Percentiles rank a stretch among this genome's conserved stretches.
These are phyloP conservation scores for Prionace glauca DNA, from an alignment of 2,797 vertebrate genomes.

Conservation along the genomic window DNA sequence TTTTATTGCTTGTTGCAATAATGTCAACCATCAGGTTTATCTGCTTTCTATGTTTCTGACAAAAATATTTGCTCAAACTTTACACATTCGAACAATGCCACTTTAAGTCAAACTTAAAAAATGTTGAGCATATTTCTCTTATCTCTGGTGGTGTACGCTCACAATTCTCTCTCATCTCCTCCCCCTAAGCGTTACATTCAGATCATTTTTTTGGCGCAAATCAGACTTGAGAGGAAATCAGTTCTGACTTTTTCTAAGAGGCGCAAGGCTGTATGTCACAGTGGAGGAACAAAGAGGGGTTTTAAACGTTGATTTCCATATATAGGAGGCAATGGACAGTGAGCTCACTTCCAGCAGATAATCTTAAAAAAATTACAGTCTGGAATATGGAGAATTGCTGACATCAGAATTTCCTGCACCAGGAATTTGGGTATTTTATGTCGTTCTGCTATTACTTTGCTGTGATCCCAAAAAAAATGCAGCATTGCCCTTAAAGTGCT, in stretches of 20 bases:
- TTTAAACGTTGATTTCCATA: not conserved
- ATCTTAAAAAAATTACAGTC: not conserved
- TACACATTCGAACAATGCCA: not conserved
- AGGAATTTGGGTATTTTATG: not conserved
- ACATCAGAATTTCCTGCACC: not conserved
- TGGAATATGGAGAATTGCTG: slow-evolving; percentile 7
- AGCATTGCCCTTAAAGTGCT: not conserved
- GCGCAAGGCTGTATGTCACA: too few species aligned
- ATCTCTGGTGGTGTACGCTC: not conserved
- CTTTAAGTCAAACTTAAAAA: not conserved
- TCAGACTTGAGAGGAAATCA: not conserved
- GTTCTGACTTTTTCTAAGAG: not conserved
- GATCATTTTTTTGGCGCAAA: not conserved
- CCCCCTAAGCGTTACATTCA: not conserved
- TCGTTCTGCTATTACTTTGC: not conserved
- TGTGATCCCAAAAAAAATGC: not conserved
- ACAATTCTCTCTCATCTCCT: not conserved
- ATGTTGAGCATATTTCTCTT: not conserved
- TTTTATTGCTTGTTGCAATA: not conserved
- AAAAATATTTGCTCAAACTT: not conserved
- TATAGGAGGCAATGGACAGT: not conserved
- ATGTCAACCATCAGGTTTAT: not conserved
- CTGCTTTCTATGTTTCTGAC: too few species aligned
- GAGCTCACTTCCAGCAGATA: not conserved
- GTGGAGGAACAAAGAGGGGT: not conserved